phyloP scores from a whole-genome alignment of 1,140 invertebrate genomes.

The Microvelia longipes region DNA sequence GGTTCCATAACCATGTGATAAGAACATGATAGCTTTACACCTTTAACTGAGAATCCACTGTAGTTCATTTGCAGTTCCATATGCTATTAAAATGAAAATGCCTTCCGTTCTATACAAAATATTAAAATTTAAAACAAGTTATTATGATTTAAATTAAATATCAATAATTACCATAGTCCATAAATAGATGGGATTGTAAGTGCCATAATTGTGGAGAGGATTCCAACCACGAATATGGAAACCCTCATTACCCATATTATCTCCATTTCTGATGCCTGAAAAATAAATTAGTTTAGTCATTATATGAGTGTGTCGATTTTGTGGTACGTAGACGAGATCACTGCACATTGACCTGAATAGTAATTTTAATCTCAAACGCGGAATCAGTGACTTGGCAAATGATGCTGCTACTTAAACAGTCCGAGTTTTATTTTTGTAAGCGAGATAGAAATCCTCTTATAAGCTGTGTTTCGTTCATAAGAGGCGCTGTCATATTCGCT shows the following conservation, averaged over 20 bases:
- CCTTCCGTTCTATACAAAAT: too few relatives aligned
- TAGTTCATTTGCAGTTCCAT: too few relatives aligned
- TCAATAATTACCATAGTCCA: slow-evolving; percentile 67
- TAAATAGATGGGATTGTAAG: slow-evolving; percentile 94
- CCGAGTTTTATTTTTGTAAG: background rate
- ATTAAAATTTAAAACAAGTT: too few relatives aligned
- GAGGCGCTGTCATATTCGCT: too few relatives aligned
- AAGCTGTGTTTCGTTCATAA: too few relatives aligned
- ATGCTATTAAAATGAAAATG: too few relatives aligned
- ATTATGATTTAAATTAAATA: too few relatives aligned
- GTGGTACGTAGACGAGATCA: slow-evolving; percentile 78
- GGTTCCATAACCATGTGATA: too few relatives aligned
- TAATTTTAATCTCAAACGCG: too few relatives aligned
- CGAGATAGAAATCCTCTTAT: too few relatives aligned
- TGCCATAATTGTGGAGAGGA: slow-evolving; percentile 86
- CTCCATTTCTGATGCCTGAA: slow-evolving; percentile 81
- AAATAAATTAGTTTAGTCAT: slow-evolving; percentile 15
- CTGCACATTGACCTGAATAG: slow-evolving; percentile 90
- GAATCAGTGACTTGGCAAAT: background rate
- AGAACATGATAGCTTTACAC: too few relatives aligned
- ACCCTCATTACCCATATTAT: slow-evolving; percentile 96
- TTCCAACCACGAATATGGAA: slow-evolving; percentile 82
- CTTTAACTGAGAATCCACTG: too few relatives aligned
- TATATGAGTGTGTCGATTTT: background rate
- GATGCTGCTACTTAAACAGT: background rate